These are phyloP conservation scores for Aix galericulata DNA, from an alignment of 2,113 vertebrate genomes.

Conservation along the genomic window DNA sequence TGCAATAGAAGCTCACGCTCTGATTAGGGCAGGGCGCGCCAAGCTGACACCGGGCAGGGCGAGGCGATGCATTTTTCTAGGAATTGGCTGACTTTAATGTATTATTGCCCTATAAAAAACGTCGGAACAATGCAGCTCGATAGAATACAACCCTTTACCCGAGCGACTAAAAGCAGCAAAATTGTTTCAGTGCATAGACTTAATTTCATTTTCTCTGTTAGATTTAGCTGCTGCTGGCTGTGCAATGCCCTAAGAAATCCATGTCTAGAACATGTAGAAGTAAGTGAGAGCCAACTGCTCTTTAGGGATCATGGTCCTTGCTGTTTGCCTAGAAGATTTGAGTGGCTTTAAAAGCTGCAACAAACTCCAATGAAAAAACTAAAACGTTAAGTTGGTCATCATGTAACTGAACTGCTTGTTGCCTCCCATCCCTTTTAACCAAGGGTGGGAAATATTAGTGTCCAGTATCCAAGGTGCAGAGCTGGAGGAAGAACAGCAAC, in stretches of 20 bases:
- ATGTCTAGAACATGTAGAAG: neutral
- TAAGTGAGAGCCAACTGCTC: neutral
- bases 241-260: neutral
- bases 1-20: accelerated
- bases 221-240: neutral
- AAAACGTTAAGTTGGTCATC: neutral
- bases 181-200: accelerated
- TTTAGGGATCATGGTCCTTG: accelerated
- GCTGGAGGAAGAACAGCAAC: neutral
- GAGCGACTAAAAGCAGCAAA: neutral
- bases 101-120: accelerated
- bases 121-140: neutral
- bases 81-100: accelerated
- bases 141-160: neutral
- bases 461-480: neutral
- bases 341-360: neutral
- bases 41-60: accelerated
- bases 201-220: neutral
- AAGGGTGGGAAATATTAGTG: accelerated
- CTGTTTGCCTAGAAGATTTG: neutral
- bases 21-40: neutral
- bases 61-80: accelerated
- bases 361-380: neutral
- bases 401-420: neutral
- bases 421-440: neutral